These are phyloP conservation scores for Anoura caudifer DNA, from an alignment of 2,113 vertebrate species.

Conservation along the genomic window DNA sequence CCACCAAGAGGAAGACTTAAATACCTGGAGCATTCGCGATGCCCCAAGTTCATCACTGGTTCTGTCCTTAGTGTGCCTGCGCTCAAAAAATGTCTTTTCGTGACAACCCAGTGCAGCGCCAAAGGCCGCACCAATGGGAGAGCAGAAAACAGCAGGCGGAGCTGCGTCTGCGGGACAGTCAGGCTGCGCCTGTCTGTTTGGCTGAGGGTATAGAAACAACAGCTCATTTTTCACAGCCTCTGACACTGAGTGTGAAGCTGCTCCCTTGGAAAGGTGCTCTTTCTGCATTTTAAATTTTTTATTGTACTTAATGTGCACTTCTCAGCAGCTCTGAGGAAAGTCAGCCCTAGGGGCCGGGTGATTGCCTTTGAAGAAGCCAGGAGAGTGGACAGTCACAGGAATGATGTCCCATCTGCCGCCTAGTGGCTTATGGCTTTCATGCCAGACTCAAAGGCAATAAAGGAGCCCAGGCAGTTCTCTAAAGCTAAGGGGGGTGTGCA, in stretches of 20 bases:
- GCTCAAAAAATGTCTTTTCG: background rate
- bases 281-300: background rate
- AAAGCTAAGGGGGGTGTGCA: background rate
- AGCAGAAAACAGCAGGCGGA: background rate
- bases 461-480: background rate
- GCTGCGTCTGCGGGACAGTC: accelerated
- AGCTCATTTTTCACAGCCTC: no score
- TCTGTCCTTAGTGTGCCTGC: background rate
- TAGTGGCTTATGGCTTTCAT: accelerated
- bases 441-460: no score
- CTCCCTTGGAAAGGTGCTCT: background rate
- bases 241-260: background rate
- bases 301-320: background rate
- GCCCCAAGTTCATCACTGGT: background rate
- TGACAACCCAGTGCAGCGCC: accelerated
- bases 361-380: background rate
- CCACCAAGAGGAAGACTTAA: background rate
- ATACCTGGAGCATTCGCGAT: accelerated
- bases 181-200: background rate
- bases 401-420: background rate
- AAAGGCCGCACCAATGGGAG: background rate
- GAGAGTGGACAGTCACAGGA: background rate
- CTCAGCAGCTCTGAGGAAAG: background rate
- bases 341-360: background rate
- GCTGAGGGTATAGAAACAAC: background rate